phyloP scores from a whole-genome alignment of 2,888 invertebrate genomes.

The Epicampocera succincta region DNA sequence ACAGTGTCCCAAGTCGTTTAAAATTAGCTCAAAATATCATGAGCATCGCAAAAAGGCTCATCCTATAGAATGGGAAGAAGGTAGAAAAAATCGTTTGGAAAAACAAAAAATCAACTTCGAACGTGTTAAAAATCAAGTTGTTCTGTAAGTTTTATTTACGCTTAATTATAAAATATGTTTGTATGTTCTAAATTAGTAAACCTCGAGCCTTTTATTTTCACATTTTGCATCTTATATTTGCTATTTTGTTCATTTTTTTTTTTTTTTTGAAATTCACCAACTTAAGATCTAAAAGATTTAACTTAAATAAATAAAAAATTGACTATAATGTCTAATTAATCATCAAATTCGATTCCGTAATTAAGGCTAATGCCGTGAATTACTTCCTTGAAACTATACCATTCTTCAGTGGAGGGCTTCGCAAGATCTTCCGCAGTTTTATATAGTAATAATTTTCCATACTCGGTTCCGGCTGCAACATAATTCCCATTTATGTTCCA shows the following conservation, averaged over 20 bases:
- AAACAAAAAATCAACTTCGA: conserved; percentile 55
- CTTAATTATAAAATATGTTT: neutral
- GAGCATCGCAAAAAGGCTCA: conserved; percentile 80
- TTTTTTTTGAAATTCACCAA: too few species aligned
- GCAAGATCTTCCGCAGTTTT: conserved; percentile 98
- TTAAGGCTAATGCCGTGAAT: conserved; percentile 95
- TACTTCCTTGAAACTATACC: conserved; percentile 95
- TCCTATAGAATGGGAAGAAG: conserved; percentile 77
- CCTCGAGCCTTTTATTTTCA: too few species aligned
- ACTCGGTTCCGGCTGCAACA: conserved; percentile 96
- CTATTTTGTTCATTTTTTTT: too few species aligned
- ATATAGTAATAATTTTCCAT: conserved; percentile 96
- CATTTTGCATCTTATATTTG: too few species aligned
- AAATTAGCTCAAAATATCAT: conserved; percentile 80
- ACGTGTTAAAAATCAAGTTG: conserved; percentile 58
- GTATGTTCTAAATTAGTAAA: neutral
- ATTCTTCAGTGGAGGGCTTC: conserved; percentile 95
- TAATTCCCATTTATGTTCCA: conserved; percentile 96
- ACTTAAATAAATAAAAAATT: too few species aligned
- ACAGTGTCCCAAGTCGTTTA: conserved; percentile 79
- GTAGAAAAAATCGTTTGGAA: conserved; percentile 69
- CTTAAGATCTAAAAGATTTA: too few species aligned
- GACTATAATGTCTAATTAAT: neutral
- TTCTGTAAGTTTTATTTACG: conserved; percentile 37
- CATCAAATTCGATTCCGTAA: conserved; percentile 82